A percentile compares a stretch with the other conserved stretches of the same genome.
phyloP scores from a whole-genome alignment of 1,140 invertebrate species.

The Zeugodacus cucurbitae region DNA sequence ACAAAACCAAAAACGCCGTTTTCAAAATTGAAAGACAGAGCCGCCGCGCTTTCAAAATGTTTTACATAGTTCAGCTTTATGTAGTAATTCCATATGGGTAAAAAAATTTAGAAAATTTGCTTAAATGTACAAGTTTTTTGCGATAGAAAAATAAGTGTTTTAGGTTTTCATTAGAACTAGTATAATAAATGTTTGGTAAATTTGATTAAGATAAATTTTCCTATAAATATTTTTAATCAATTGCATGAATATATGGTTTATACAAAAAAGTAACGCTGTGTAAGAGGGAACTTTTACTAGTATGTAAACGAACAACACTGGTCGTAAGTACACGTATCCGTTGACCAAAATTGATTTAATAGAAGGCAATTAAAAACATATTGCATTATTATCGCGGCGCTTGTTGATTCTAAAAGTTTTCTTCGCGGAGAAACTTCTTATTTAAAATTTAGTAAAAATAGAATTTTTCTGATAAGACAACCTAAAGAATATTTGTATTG shows the following conservation, averaged over 20 bases:
- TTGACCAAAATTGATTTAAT: neutral
- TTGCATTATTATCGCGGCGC: neutral
- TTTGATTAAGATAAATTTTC: no score
- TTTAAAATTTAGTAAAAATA: neutral
- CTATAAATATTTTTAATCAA: no score
- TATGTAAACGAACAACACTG: neutral
- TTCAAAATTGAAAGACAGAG: constrained; percentile 6
- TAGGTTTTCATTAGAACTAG: no score
- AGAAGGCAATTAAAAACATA: constrained; percentile 2
- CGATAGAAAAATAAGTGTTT: neutral
- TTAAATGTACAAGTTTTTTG: neutral
- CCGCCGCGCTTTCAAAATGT: neutral
- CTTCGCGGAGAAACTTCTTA: neutral
- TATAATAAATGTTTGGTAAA: no score
- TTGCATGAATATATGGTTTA: no score
- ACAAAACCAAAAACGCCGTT: constrained; percentile 35
- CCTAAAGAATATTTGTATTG: neutral
- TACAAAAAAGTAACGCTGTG: neutral
- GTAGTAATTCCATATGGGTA: neutral
- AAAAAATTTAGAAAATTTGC: neutral
- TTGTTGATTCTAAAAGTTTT: neutral
- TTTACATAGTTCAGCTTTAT: neutral
- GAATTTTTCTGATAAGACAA: neutral
- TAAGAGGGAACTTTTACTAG: neutral
- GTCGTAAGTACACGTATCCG: constrained; percentile 44